Evolutionary conservation across 2,888 invertebrate species (phyloP), one percentile per base, ranked within the genome.

Genomic region (Lepas anatifera): DNA sequence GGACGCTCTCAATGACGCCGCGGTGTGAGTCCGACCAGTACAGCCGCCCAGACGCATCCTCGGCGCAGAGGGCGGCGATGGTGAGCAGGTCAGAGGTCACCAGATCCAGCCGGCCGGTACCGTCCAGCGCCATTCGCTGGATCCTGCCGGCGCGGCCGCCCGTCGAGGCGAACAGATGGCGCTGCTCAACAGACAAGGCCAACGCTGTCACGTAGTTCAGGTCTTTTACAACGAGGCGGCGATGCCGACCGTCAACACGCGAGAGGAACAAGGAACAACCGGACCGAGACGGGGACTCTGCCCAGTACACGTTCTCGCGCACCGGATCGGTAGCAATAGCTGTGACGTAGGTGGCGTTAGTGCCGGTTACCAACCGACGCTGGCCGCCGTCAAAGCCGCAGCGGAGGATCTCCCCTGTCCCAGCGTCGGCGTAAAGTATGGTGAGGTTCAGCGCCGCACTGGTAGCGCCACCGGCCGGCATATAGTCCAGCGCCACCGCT

Each of bases 231-330:
- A 66, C 16, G 4, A 27, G 25, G 66, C 66, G 66, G 6, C 66
- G 66, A 16, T 66, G 66, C 7, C 25, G 39, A 13, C 39, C 66
- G 66, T 39, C 66, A 39, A 18, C 41, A 39, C 66, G 37, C 39
- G 18, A 37, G 39, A 41, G 39, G 16, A 39, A 18, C n/a, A n/a
- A n/a, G n/a, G n/a, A n/a, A n/a, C n/a, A n/a, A 13, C 39, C 39
- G 3, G 16, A 7, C 25, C 66, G 39, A 25, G 25, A 39, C 27
- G 25, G 22, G 13, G 39, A 39, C 39, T 66, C 66, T n/a, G 39
- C 66, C 66, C 66, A 66, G 66, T 66, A 66, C 39, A 66, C 10
- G 39, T 39, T 37, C 6, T 27, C 39, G 39, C 66, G 66, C 66
- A 41, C 66, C 39, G 66, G 39, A 27, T 66, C 66, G 25, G 27